phyloP scores from a whole-genome alignment of 1,140 invertebrate genomes.

The Euwallacea similis region DNA sequence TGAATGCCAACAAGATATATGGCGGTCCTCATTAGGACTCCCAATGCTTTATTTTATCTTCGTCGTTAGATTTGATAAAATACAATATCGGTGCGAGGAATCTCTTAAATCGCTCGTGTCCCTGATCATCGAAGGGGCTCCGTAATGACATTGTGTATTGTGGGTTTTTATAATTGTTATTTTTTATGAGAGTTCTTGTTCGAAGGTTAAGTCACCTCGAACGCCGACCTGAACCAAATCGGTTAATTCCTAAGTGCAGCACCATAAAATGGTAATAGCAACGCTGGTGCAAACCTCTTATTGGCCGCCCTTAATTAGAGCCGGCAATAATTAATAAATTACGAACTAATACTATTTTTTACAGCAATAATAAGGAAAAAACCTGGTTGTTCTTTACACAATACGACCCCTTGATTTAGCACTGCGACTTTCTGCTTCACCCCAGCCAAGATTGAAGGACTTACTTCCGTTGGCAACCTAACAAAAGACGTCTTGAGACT shows the following conservation, averaged over 20 bases:
- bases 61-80: neutral
- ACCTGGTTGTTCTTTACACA: neutral
- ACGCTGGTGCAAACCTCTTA: too few relatives aligned
- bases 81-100: neutral
- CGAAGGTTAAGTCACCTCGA: neutral
- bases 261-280: too few relatives aligned
- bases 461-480: conserved; percentile 14
- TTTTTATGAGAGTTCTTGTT: neutral
- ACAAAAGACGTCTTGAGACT: conserved; percentile 31
- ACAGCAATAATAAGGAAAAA: too few relatives aligned
- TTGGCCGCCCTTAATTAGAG: too few relatives aligned
- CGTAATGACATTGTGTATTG: neutral
- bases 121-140: neutral
- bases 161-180: neutral
- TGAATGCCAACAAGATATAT: conserved; percentile 13
- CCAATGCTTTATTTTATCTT: neutral
- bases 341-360: too few relatives aligned
- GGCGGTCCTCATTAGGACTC: conserved; percentile 9
- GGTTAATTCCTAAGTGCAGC: too few relatives aligned
- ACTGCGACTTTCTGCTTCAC: conserved; percentile 1
- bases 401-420: conserved; percentile 9
- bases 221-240: too few relatives aligned
- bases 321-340: too few relatives aligned
- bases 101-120: too few relatives aligned
- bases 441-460: conserved; percentile 16